Conservation (phyloP, 2,113 vertebrate species). For the Hypocryptadius cinnamomeus region DNA sequence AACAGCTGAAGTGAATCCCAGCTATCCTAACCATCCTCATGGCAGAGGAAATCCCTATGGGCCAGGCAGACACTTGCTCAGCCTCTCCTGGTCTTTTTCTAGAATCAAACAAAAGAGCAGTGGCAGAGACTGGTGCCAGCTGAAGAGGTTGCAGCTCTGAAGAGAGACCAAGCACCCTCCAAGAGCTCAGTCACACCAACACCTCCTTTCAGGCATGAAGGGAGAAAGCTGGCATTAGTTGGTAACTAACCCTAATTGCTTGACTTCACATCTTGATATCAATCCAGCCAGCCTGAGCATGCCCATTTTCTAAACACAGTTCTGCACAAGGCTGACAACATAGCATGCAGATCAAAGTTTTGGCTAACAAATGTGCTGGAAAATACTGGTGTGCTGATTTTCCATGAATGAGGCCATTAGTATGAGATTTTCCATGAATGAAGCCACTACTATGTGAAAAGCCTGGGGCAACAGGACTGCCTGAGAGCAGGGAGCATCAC, state of each 20-base stretch:
- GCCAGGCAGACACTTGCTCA: neutral
- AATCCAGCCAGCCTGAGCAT: neutral
- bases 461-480: neutral
- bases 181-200: neutral
- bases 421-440: slow-evolving; percentile 1
- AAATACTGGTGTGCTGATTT: neutral
- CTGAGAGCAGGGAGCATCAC: neutral
- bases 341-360: neutral
- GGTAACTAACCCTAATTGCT: neutral
- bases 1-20: neutral
- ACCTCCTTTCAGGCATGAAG: neutral
- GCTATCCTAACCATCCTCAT: neutral
- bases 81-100: neutral
- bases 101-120: neutral
- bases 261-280: neutral
- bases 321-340: neutral
- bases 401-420: slow-evolving; percentile 5
- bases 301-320: neutral
- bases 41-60: neutral
- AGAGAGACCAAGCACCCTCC: neutral
- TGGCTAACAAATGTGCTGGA: neutral
- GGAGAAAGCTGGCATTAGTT: neutral
- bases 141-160: neutral
- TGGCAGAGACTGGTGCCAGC: neutral
- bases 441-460: neutral